phyloP scores from a whole-genome alignment of 2,888 invertebrate genomes.

The Acronicta psi region DNA sequence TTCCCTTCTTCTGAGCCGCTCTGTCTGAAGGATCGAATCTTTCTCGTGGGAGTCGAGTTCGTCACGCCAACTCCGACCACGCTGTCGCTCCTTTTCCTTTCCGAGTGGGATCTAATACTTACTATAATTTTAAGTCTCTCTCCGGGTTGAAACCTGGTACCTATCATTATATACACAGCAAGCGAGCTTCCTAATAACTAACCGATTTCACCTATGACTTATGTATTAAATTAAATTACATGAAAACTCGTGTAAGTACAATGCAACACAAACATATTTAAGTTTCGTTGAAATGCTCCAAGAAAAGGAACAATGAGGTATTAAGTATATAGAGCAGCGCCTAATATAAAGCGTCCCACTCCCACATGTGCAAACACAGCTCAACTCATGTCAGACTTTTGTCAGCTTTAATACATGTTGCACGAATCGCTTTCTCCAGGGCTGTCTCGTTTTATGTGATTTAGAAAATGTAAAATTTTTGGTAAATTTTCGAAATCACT shows the following conservation, averaged over 20 bases:
- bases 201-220: neutral
- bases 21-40: too few relatives aligned
- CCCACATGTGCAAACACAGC: constrained; percentile 31
- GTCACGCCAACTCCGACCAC: too few relatives aligned
- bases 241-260: neutral
- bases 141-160: too few relatives aligned
- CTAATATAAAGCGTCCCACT: constrained; percentile 25
- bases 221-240: neutral
- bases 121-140: too few relatives aligned
- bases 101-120: too few relatives aligned
- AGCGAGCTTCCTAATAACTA: too few relatives aligned
- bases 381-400: constrained; percentile 24
- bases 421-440: constrained; percentile 38
- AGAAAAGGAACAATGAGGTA: constrained; percentile 12
- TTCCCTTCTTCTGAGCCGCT: too few relatives aligned
- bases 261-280: neutral
- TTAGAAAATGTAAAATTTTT: too few relatives aligned
- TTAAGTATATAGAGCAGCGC: constrained; percentile 14
- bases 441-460: constrained; percentile 9
- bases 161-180: too few relatives aligned
- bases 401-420: constrained; percentile 28
- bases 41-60: too few relatives aligned
- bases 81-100: too few relatives aligned
- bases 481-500: too few relatives aligned
- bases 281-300: constrained; percentile 13